Base-by-base conservation (phyloP, 2,797 vertebrate species). In the Dendrocincla fuliginosa region DNA sequence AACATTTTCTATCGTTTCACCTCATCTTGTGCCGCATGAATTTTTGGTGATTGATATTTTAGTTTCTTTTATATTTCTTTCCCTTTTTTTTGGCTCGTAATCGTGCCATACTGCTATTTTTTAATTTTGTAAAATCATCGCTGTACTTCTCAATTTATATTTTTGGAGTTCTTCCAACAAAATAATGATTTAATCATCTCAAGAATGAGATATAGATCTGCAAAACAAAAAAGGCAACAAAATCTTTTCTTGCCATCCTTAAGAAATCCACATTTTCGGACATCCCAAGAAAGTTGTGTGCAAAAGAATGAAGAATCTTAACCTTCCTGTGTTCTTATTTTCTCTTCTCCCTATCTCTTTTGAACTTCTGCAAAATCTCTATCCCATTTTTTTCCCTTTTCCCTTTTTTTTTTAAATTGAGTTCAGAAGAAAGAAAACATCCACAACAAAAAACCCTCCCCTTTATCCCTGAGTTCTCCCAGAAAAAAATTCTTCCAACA, bases 1-100 rank as follows among this genome's bases (percentile, higher is more conserved):
- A 97, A 96, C 97, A 97, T 98, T 98, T 98, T 96, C 97, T 98
- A 98, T 98, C 96, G 79, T 98, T 98, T 98, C 98, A 98, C 98
- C 98, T 99, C 99, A 99, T 99, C 98, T 99, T 99, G 99, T 99
- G 98, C 99, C 99, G 99, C 99, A 99, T 99, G 99, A 99, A 98
- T 98, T 99, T 99, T 99, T 99, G 99, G 99, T 99, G 98, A 98
- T 99, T 98, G 98, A 98, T 98, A 97, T 97, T 96, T 96, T 95
- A 64, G 84, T 98, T 97, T 93, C 46, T 93, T 97, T 97, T 97
- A 53, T 96, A 92, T 96, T 95, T 87, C 28, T 92, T 95, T 93
- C 56, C 20, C 16, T 42, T 69, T 33, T 35, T 95, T 96, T 96
- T 93, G 95, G 73, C 94, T 97, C 95, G 79, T 97, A 94, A 87